Percentiles rank a stretch among this genome's conserved stretches.
Evolutionary conservation across 1,140 invertebrate genomes (phyloP).

Genomic region (Pectinophora gossypiella): DNA sequence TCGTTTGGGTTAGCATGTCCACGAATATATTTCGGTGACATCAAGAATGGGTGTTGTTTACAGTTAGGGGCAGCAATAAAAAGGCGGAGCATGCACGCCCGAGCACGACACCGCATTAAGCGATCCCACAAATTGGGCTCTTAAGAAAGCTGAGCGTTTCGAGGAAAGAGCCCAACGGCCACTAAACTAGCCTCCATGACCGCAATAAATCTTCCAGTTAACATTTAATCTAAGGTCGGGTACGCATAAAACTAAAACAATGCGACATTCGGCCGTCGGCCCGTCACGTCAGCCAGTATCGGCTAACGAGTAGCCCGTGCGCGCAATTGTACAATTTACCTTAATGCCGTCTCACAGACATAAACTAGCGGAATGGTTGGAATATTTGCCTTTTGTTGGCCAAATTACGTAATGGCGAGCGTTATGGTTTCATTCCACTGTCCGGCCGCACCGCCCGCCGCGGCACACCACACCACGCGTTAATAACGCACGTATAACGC

Average conservation of each 20-base stretch:
- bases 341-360: slow-evolving; percentile 59
- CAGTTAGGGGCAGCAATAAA: slow-evolving; percentile 68
- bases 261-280: slow-evolving; percentile 54
- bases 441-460: not conserved
- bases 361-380: slow-evolving; percentile 53
- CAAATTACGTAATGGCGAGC: slow-evolving; percentile 52
- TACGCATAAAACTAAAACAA: slow-evolving; percentile 68
- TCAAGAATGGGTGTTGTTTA: slow-evolving; percentile 66
- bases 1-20: not conserved
- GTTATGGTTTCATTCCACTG: slow-evolving; percentile 38
- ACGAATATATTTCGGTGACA: slow-evolving; percentile 1
- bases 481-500: not conserved
- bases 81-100: slow-evolving; percentile 60
- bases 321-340: slow-evolving; percentile 69
- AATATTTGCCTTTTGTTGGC: slow-evolving; percentile 57
- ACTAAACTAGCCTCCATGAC: slow-evolving; percentile 56
- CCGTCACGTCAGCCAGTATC: slow-evolving; percentile 42
- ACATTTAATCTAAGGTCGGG: slow-evolving; percentile 62
- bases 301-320: slow-evolving; percentile 68
- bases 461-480: not conserved
- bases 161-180: slow-evolving; percentile 48
- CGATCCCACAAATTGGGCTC: slow-evolving; percentile 64
- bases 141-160: slow-evolving; percentile 66
- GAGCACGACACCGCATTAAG: slow-evolving; percentile 58
- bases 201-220: slow-evolving; percentile 63